Base-by-base conservation (phyloP, 2,888 invertebrate species). In the Diaprepes abbreviatus region DNA sequence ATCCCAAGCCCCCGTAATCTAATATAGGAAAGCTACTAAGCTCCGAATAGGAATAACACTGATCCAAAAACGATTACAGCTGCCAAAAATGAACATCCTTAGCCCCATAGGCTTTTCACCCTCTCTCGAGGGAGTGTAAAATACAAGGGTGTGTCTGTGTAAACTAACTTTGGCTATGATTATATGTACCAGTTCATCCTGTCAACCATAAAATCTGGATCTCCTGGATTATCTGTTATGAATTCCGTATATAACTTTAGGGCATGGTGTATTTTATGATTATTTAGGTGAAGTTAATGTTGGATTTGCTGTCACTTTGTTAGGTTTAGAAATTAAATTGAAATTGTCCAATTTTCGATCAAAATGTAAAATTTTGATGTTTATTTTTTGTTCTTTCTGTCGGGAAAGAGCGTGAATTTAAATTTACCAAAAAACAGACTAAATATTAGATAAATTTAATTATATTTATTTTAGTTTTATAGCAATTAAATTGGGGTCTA, bases 51-150 rank as follows among this genome's bases (percentile, higher is more conserved):
- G 82, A 82, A 84, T 83, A 83, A 83, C 82, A 81, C 81, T 83
- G 83, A 84, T 84, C 84, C 83, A 80, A 82, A 84, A 84, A 83
- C 84, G 84, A 84, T 84, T 84, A 84, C 83, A 83, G 83, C 83
- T 83, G 84, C 84, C 84, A 83, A 81, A 84, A 84, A 84, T 84
- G 84, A 84, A 82, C 84, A 84, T 83, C 83, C 81, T 78, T 79
- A 75, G 78, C 76, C 81, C 79, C 16, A 40, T 55, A 59, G 40
- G 43, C 57, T 19, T 24, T 35, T 17, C 43, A 38, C 33, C 64
- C 43, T 36, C 28, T 59, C 55, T 21, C 59, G 7, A 10, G 59
- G 66, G 66, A 60, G 24, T 19, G 38, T 31, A 45, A 16, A 63
- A 48, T 50, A 63, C 35, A 58, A 58, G 69, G 69, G 69, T 52